phyloP scores from a whole-genome alignment of 2,888 invertebrate species.

The Pollenia amentaria region DNA sequence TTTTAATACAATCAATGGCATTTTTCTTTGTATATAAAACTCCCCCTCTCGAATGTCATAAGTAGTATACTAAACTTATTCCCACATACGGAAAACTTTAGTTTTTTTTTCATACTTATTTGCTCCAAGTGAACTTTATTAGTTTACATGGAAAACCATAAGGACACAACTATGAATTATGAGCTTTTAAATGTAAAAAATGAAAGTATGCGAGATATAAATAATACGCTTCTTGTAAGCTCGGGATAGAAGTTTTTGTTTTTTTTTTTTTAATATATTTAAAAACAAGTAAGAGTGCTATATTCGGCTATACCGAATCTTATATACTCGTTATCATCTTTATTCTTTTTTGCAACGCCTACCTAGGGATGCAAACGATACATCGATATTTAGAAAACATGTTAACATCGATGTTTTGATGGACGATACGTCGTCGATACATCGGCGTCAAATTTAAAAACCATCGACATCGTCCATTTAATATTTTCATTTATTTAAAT shows the following conservation, averaged over 20 bases:
- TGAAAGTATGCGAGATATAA: slow-evolving; percentile 22
- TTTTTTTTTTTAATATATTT: not conserved
- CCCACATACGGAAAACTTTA: slow-evolving; percentile 9
- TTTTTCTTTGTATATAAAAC: slow-evolving; percentile 14
- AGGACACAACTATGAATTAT: slow-evolving; percentile 59
- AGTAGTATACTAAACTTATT: slow-evolving; percentile 35
- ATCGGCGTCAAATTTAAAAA: no score
- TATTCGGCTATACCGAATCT: no score
- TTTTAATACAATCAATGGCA: not conserved
- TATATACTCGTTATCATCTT: no score
- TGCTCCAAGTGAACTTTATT: slow-evolving; percentile 19
- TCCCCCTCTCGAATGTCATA: not conserved
- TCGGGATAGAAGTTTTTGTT: not conserved
- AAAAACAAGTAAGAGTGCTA: no score
- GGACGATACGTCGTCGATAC: no score
- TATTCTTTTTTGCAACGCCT: no score
- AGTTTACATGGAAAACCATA: slow-evolving; percentile 61
- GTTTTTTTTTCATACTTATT: not conserved
- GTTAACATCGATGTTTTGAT: no score
- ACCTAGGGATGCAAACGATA: no score
- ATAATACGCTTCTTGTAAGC: not conserved
- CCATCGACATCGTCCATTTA: no score
- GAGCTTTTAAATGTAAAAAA: slow-evolving; percentile 57
- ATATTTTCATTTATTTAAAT: no score
- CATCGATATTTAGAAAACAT: no score